A percentile compares a stretch with the other conserved stretches of the same genome.
phyloP scores from a whole-genome alignment of 2,888 invertebrate species.

The Eupeodes luniger region DNA sequence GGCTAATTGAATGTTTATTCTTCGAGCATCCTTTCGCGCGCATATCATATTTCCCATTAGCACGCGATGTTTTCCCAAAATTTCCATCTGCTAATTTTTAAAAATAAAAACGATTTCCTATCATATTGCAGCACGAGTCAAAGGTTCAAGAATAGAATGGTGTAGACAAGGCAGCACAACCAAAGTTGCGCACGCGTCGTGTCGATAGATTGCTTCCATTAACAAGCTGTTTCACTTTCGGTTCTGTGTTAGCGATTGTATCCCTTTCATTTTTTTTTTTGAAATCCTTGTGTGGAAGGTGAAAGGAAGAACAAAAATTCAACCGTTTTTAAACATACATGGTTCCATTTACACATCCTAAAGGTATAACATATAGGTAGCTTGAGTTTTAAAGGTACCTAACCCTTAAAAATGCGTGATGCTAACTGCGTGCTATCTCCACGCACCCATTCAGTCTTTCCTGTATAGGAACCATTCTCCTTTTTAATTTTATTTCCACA shows the following conservation, averaged over 20 bases:
- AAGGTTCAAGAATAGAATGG: neutral
- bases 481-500: slow-evolving; percentile 18
- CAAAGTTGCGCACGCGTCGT: neutral
- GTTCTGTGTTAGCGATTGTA: slow-evolving; percentile 14
- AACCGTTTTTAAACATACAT: slow-evolving; percentile 49
- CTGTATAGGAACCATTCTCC: slow-evolving; percentile 22
- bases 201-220: slow-evolving; percentile 39
- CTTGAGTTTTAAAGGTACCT: neutral
- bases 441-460: slow-evolving; percentile 18
- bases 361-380: neutral
- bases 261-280: slow-evolving; percentile 21
- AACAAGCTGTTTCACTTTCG: slow-evolving; percentile 54
- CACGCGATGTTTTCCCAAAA: slow-evolving; percentile 11
- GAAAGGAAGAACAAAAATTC: slow-evolving; percentile 58
- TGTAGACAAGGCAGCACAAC: too few species aligned
- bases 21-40: slow-evolving; percentile 57
- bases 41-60: slow-evolving; percentile 63
- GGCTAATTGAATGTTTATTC: slow-evolving; percentile 71
- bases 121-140: slow-evolving; percentile 67
- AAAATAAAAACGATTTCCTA: slow-evolving; percentile 10
- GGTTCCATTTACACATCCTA: neutral
- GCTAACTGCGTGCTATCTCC: slow-evolving; percentile 59
- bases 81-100: slow-evolving; percentile 61
- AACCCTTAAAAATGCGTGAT: slow-evolving; percentile 66
- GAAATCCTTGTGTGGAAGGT: slow-evolving; percentile 40